phyloP scores from a whole-genome alignment of 2,888 invertebrate genomes.

The Archips crataeganus region DNA sequence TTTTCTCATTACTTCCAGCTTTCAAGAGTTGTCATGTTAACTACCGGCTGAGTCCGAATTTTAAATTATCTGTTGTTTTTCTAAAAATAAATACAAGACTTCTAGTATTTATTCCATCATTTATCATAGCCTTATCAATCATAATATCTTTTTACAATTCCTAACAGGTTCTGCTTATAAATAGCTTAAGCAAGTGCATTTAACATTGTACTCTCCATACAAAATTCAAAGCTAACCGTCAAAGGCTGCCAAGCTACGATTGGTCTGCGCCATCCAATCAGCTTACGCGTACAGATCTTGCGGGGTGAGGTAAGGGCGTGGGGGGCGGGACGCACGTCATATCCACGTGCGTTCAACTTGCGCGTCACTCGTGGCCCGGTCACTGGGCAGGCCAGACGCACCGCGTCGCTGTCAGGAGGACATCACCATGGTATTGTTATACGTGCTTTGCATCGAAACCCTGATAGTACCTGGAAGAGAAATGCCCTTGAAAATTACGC shows the following conservation, averaged over 20 bases:
- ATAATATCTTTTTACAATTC: not conserved
- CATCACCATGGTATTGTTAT: conserved; percentile 76
- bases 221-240: conserved; percentile 36
- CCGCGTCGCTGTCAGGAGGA: conserved; percentile 76
- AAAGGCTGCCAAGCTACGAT: conserved; percentile 10
- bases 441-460: conserved; percentile 81
- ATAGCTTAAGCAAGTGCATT: not conserved
- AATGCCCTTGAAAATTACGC: conserved; percentile 32
- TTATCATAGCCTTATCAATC: too few relatives aligned
- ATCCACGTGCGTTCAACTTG: conserved; percentile 70
- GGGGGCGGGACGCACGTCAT: conserved; percentile 62
- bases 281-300: conserved; percentile 73
- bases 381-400: conserved; percentile 61
- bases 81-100: too few relatives aligned
- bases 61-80: too few relatives aligned
- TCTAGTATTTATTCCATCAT: too few relatives aligned
- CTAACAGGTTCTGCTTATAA: not conserved
- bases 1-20: not conserved
- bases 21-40: too few relatives aligned
- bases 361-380: conserved; percentile 56
- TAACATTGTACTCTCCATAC: not conserved
- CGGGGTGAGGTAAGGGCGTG: conserved; percentile 63
- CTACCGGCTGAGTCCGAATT: too few relatives aligned
- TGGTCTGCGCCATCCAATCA: conserved; percentile 31
- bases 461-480: conserved; percentile 74